Evolutionary conservation across 2,113 vertebrate species (phyloP).

Genomic region (Tyrannus savana): DNA sequence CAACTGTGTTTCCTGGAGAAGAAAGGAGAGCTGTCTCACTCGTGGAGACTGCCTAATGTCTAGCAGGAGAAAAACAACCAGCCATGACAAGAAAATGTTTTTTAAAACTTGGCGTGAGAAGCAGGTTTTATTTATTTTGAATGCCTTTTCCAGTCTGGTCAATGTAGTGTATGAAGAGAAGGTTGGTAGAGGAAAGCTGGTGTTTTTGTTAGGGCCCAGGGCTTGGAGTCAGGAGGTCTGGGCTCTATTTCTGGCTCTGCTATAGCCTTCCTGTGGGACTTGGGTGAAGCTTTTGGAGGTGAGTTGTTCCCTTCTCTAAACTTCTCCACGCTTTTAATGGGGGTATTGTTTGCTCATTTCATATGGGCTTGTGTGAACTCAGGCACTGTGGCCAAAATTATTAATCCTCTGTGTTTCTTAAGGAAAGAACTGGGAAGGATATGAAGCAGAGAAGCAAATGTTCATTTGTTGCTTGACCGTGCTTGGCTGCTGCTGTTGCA

Average conservation of each 20-base stretch:
- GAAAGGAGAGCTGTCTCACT: conserved; percentile 71
- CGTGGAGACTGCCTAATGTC: conserved; percentile 58
- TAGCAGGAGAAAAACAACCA: conserved; percentile 56
- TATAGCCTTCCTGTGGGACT: conserved; percentile 49
- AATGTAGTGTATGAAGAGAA: conserved; percentile 35
- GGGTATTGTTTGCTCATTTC: neutral
- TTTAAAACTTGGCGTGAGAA: conserved; percentile 31
- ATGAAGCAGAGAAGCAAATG: conserved; percentile 31
- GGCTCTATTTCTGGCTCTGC: conserved; percentile 5
- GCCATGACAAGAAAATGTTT: conserved; percentile 58
- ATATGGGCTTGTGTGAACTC: neutral
- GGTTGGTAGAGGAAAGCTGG: conserved; percentile 14
- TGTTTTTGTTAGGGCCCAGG: conserved; percentile 48
- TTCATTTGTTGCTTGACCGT: neutral
- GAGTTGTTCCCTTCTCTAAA: conserved; percentile 4
- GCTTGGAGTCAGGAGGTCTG: conserved; percentile 54
- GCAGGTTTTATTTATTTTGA: conserved; percentile 55
- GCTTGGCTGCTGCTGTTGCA: conserved; percentile 18
- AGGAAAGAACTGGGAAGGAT: neutral
- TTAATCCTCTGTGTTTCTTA: neutral
- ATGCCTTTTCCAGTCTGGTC: conserved; percentile 57
- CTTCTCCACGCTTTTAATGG: neutral
- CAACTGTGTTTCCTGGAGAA: conserved; percentile 75
- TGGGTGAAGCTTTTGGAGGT: conserved; percentile 49
- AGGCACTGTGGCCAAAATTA: neutral